These are phyloP conservation scores for Oryzias dopingdopingensis DNA, from an alignment of 2,797 vertebrate genomes.

Conservation along the genomic window DNA sequence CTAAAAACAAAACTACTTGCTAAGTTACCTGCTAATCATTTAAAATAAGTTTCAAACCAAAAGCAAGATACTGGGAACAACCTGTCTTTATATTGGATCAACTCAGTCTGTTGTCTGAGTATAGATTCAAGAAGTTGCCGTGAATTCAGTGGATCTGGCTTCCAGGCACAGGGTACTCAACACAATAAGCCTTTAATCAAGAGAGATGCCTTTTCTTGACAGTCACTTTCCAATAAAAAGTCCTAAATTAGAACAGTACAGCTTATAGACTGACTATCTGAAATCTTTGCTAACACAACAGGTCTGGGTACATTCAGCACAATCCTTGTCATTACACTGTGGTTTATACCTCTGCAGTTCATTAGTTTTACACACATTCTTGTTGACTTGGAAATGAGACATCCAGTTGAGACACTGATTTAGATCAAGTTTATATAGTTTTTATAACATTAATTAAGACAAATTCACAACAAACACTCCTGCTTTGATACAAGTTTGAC, in stretches of 20 bases:
- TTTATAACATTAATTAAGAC: no score
- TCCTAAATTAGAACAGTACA: constrained; percentile 32
- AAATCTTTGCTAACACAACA: constrained; percentile 53
- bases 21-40: no score
- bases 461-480: no score
- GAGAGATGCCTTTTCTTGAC: constrained; percentile 30
- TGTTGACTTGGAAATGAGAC: background rate
- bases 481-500: no score
- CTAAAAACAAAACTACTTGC: background rate
- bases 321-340: constrained; percentile 29
- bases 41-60: no score
- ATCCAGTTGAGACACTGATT: no score
- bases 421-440: no score
- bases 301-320: constrained; percentile 37
- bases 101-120: constrained; percentile 14
- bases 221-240: constrained; percentile 46
- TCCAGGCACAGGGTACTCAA: constrained; percentile 20
- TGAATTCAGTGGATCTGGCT: constrained; percentile 11
- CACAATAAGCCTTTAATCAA: constrained; percentile 43
- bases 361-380: constrained; percentile 16
- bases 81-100: background rate
- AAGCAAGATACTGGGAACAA: no score
- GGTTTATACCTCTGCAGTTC: constrained; percentile 9
- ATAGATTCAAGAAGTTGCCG: constrained; percentile 7
- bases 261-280: constrained; percentile 35